Percentiles rank a stretch among this genome's conserved stretches.
Evolutionary conservation across 2,797 vertebrate genomes (phyloP).

Genomic region (Phylloscopus collybita): DNA sequence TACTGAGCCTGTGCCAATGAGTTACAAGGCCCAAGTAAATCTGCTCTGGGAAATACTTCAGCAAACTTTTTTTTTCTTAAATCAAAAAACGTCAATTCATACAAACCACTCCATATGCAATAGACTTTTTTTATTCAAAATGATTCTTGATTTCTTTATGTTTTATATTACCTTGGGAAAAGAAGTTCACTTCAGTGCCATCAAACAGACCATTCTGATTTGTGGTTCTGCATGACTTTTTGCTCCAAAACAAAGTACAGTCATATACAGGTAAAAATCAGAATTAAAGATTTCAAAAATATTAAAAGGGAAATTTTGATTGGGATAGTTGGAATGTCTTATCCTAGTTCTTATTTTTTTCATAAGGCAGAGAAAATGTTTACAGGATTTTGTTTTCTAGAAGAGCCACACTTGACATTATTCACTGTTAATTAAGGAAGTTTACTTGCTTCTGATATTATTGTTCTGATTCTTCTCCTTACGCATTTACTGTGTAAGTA

Average conservation of each 20-base stretch:
- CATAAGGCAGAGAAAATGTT: not conserved
- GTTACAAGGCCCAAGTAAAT: not conserved
- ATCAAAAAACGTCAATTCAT: not conserved
- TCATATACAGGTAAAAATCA: not conserved
- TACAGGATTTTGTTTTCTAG: not conserved
- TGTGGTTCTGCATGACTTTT: not conserved
- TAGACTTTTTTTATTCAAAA: not conserved
- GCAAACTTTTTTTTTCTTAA: not conserved
- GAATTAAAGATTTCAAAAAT: not conserved
- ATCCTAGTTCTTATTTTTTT: not conserved
- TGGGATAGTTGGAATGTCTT: not conserved
- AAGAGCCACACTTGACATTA: not conserved
- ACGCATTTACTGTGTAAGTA: not conserved
- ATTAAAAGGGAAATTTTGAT: not conserved
- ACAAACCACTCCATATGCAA: not conserved
- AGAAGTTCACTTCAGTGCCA: not conserved
- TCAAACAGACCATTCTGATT: not conserved
- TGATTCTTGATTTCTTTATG: not conserved
- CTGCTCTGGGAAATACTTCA: conserved; percentile 12
- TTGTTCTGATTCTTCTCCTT: not conserved
- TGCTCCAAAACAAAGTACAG: not conserved
- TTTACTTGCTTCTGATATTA: not conserved
- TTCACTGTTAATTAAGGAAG: not conserved
- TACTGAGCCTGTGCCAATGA: not conserved
- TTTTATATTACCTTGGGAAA: not conserved